Evolutionary conservation across 1,140 invertebrate genomes (phyloP), one percentile per base, ranked within the genome.

Genomic region (Ips nitidus): DNA sequence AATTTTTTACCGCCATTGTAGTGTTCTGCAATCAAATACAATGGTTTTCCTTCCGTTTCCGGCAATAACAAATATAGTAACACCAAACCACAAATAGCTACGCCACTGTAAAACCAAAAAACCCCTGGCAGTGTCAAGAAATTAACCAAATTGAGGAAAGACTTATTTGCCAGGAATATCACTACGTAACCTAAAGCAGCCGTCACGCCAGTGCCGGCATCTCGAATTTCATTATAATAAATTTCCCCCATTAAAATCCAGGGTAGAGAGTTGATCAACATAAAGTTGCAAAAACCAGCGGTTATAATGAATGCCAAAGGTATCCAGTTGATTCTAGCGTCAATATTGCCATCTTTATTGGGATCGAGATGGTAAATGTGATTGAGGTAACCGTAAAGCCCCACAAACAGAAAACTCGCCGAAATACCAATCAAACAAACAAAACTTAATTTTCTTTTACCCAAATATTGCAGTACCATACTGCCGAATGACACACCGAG

Each of bases 1-100:
- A 85, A 79, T 75, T 77, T 86, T 71, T 82, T 82, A 4, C 84
- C 75, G 0, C 87, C 87, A 0, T 86, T 84, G 68, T 87, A 91
- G 74, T 91, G 89, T 37, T 88, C 85, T 70, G 85, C 83, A 40
- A 87, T 86, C 79, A 95, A 91, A 66, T 87, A 84, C 4, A 94
- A 80, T 0, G 87, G 87, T 75, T 90, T 89, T 0, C 90, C 90
- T 80, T 95, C 94, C 0, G 94, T 96, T 82, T 96, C 92, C 1
- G 91, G 92, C 45, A 85, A 70, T 2, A 81, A 77, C 58, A 84
- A 84, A 69, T 84, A 88, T 2, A 88, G 71, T 1, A 82, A 74
- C 4, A 85, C 59, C 2, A 86, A 78, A 1, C 89, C 88, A 1
- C 86, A 66, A 65, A 93, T 86, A 52, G 90, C 82, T 69, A 87